Base-by-base conservation (phyloP, 2,797 vertebrate species). In the Dendrocincla tyrannina region DNA sequence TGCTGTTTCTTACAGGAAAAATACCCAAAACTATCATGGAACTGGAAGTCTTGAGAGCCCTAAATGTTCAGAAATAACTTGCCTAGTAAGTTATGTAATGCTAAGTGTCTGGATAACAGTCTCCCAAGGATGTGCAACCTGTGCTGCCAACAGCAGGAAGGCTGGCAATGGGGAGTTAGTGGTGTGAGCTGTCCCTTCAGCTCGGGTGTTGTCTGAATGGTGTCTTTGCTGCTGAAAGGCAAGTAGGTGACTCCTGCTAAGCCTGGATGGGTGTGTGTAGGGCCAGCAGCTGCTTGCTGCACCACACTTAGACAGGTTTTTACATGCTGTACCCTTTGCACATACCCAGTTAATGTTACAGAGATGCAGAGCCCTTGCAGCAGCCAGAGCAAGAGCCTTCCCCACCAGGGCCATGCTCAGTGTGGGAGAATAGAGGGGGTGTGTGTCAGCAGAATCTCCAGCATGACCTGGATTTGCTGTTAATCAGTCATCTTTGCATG, bases 301-400 rank as follows among this genome's bases (percentile, higher is more conserved):
- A 10, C 55, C 11, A 12, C 25, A 24, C 50, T 39, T 9, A 3
- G 6, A 24, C 32, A 11, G 0, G 0, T 44, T 85, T 52, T 63
- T 44, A 27, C 4, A 2, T 1, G 47, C 53, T 53, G 30, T 8
- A 39, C 35, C 70, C 68, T 49, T 27, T 32, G 70, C 47, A 66
- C 56, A 35, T 12, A 18, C 28, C 63, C 69, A 63, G 16, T 10
- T 17, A 42, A n/a, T 22, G 28, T 7, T n/a, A 30, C 28, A 37
- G 77, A 50, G 76, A 24, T 1, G 30, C 18, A 81, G 50, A 72
- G 28, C 39, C 46, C 53, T 55, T 0, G 0, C 62, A 55, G 82
- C 58, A 35, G 62, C 70, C 32, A 1, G 2, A 12, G 33, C 53
- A 63, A 70, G 77, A 58, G 50, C 41, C 63, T 63, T 41, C 41